These are phyloP conservation scores for Anadara kagoshimensis DNA, from an alignment of 1,140 invertebrate genomes.

Conservation along the genomic window DNA sequence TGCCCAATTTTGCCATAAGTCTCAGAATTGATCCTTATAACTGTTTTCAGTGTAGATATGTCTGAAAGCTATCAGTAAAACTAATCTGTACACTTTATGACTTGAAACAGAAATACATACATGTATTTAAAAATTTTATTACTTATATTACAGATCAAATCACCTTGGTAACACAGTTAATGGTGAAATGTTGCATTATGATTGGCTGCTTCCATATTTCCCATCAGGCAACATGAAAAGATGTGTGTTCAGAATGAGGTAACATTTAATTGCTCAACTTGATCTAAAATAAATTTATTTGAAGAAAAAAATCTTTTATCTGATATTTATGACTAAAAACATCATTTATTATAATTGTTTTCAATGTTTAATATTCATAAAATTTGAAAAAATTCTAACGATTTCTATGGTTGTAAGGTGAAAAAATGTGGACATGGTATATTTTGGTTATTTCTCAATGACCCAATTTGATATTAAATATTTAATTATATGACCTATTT, in stretches of 20 bases:
- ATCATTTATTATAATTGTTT: too few species aligned
- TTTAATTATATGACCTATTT: too few species aligned
- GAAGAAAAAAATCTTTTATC: too few species aligned
- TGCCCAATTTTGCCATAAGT: not conserved
- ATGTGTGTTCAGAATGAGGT: slow-evolving; percentile 72
- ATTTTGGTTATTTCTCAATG: not conserved
- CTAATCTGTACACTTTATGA: too few species aligned
- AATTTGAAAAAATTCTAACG: not conserved
- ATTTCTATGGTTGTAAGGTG: not conserved
- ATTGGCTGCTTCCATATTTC: slow-evolving; percentile 71
- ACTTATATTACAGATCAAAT: slow-evolving; percentile 66
- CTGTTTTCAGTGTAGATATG: not conserved
- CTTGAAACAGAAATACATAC: too few species aligned
- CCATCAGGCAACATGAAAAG: slow-evolving; percentile 67
- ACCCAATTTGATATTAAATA: too few species aligned
- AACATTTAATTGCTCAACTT: slow-evolving; percentile 1
- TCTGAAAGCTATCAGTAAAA: not conserved
- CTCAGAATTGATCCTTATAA: not conserved
- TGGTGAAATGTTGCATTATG: slow-evolving; percentile 61
- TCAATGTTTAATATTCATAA: too few species aligned
- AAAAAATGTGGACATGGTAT: not conserved
- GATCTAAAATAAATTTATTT: not conserved
- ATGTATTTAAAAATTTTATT: too few species aligned
- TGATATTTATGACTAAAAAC: too few species aligned
- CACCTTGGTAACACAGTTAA: slow-evolving; percentile 70